These are phyloP conservation scores for Argyrosomus regius DNA, from an alignment of 2,797 vertebrate genomes.

Conservation along the genomic window DNA sequence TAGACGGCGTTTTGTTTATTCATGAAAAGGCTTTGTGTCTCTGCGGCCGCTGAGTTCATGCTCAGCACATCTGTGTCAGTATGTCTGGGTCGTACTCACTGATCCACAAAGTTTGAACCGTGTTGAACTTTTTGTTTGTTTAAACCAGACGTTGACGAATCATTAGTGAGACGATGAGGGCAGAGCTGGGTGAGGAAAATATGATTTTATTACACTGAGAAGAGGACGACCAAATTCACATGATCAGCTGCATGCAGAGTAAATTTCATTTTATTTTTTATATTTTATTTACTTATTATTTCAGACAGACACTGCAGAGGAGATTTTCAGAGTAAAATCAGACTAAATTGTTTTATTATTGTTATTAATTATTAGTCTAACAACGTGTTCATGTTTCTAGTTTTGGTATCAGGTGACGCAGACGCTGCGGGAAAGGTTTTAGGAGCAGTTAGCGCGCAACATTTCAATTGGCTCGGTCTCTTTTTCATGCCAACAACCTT, in stretches of 20 bases:
- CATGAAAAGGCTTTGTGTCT: slow-evolving; percentile 10
- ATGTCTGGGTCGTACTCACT: slow-evolving; percentile 15
- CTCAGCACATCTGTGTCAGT: slow-evolving; percentile 44
- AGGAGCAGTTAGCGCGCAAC: too few relatives aligned
- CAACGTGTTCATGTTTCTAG: too few relatives aligned
- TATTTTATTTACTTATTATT: too few relatives aligned
- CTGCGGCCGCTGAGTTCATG: not conserved
- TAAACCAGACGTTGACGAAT: not conserved
- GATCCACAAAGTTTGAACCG: not conserved
- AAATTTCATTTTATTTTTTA: not conserved
- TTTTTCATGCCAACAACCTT: too few relatives aligned
- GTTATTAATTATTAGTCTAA: too few relatives aligned
- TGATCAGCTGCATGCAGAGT: not conserved
- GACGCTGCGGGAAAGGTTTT: too few relatives aligned
- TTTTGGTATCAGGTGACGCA: too few relatives aligned
- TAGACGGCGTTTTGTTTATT: slow-evolving; percentile 45
- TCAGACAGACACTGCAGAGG: not conserved
- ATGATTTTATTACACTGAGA: not conserved
- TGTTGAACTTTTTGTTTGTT: not conserved
- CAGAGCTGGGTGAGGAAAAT: too few relatives aligned
- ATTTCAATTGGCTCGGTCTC: too few relatives aligned
- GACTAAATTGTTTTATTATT: too few relatives aligned
- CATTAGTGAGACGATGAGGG: too few relatives aligned
- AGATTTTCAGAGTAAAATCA: not conserved
- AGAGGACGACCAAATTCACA: not conserved